A percentile compares a stretch with the other conserved stretches of the same genome.
Conservation (phyloP, 2,113 vertebrate genomes). For the Pangasianodon hypophthalmus region DNA sequence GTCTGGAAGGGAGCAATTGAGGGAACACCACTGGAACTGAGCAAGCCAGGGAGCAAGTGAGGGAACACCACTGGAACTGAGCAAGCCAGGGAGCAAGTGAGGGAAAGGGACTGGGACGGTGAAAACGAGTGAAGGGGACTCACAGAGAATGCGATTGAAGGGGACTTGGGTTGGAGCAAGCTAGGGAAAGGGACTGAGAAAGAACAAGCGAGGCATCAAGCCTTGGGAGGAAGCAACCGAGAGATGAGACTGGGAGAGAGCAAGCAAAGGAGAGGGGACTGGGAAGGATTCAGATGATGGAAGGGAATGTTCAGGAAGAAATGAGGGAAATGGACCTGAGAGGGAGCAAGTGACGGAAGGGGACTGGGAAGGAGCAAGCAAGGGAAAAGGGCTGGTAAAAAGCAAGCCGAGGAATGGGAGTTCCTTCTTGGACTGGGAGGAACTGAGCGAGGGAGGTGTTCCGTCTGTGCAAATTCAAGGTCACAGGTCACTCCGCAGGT, state of each 20-base stretch:
- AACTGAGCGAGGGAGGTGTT: neutral
- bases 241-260: neutral
- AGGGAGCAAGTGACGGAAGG: neutral
- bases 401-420: neutral
- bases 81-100: too few relatives aligned
- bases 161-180: neutral
- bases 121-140: neutral
- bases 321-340: neutral
- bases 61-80: neutral
- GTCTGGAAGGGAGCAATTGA: neutral
- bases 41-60: too few relatives aligned
- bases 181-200: neutral
- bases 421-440: neutral
- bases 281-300: neutral
- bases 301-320: neutral
- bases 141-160: neutral
- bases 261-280: neutral
- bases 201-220: neutral
- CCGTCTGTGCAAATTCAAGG: neutral
- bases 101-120: neutral
- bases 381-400: too few relatives aligned
- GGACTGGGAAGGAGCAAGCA: too few relatives aligned
- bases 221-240: neutral
- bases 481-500: neutral
- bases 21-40: neutral